Evolutionary conservation across 2,888 invertebrate species (phyloP), one percentile per base, ranked within the genome.

Genomic region (Elmis aenea): DNA sequence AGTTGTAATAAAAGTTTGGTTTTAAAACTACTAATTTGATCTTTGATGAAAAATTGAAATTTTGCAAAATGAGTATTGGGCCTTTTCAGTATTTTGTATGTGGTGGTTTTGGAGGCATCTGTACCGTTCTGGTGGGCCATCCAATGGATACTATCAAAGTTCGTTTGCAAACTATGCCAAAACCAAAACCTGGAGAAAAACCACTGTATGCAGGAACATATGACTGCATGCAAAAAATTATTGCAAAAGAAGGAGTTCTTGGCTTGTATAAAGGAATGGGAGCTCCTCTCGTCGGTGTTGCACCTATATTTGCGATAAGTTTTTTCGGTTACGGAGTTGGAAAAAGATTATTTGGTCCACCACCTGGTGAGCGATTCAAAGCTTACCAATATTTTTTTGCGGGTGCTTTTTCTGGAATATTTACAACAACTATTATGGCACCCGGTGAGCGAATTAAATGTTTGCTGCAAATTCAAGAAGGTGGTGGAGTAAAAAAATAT

Each of bases 401-500:
- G 13, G 96, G 96, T 42, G 85, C 89, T 15, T 82, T 96, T 55
- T 91, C 95, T 16, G 95, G 95, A 10, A 77, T 94, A 20, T 89
- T 93, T 62, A 94, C 95, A 0, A 93, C 95, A 1, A 75, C 79
- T 1, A 85, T 97, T 33, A 94, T 93, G 89, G 88, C 93, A 6
- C 96, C 96, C 0, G 96, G 96, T 12, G 96, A 96, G 67, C 76
- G 96, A 54, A 93, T 96, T 47, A 97, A 96, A 64, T 95, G 94
- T 61, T 73, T 96, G 24, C 71, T 96, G 33, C 95, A 96, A 74
- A 82, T 90, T 45, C 90, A 89, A 61, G 81, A 80, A 48, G 76
- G 64, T 2, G 10, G 5, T 0, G 31, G 11, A 13, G 74, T 79
- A 32, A 74, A 76, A 33, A 87, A 88, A 59, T 95, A 94, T 62